phyloP scores from a whole-genome alignment of 2,113 vertebrate species.

The Suricata suricatta region DNA sequence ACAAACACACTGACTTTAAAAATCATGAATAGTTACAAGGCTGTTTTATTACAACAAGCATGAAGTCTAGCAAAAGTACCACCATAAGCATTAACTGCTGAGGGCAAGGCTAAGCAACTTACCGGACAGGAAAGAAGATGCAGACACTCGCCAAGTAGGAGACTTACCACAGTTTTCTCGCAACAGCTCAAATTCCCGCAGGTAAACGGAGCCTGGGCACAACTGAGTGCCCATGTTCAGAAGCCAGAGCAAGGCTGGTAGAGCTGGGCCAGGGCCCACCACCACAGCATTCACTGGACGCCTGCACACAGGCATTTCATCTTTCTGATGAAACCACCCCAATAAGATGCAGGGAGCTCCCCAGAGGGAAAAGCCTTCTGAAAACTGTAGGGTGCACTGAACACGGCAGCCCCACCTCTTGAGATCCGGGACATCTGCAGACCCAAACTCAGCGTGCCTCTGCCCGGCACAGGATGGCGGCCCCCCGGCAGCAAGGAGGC shows the following conservation, averaged over 20 bases:
- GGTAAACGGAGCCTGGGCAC: neutral
- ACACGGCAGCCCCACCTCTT: neutral
- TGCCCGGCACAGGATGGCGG: neutral
- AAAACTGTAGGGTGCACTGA: accelerated
- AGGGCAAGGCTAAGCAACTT: conserved; percentile 50
- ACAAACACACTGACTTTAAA: conserved; percentile 80
- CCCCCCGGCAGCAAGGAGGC: neutral
- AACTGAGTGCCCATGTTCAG: neutral
- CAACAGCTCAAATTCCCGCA: neutral
- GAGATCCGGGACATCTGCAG: accelerated
- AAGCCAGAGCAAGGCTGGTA: neutral
- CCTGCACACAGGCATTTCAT: too few species aligned
- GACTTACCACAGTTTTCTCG: conserved; percentile 46
- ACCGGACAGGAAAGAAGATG: conserved; percentile 26
- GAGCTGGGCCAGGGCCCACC: neutral
- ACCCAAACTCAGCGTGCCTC: neutral
- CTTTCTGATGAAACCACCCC: neutral
- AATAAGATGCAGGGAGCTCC: neutral
- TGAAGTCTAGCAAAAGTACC: conserved; percentile 71
- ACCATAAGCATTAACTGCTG: conserved; percentile 37
- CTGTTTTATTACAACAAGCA: conserved; percentile 47
- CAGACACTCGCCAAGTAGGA: neutral
- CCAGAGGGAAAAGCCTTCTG: neutral
- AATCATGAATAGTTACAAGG: conserved; percentile 81
- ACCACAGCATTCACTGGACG: neutral